phyloP scores from a whole-genome alignment of 2,888 invertebrate genomes.

The Iphiclides podalirius region DNA sequence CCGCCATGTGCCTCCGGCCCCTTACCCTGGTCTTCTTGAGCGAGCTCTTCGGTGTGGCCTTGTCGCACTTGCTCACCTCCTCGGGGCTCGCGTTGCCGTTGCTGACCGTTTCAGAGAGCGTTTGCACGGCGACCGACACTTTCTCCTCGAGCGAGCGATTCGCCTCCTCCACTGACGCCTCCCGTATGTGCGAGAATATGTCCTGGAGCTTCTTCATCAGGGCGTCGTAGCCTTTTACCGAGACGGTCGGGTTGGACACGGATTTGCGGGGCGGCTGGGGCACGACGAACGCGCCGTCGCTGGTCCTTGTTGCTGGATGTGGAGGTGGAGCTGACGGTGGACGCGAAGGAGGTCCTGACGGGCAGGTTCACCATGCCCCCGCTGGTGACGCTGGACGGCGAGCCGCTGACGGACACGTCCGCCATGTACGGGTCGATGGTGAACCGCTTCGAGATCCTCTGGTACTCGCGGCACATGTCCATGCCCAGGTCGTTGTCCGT shows the following conservation, averaged over 20 bases:
- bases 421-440: constrained; percentile 70
- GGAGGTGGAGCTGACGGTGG: constrained; percentile 65
- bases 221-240: constrained; percentile 68
- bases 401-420: constrained; percentile 65
- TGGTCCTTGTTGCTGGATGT: constrained; percentile 63
- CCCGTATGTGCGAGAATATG: constrained; percentile 63
- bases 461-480: constrained; percentile 73
- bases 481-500: constrained; percentile 69
- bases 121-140: constrained; percentile 64
- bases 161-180: constrained; percentile 53
- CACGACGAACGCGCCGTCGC: constrained; percentile 72
- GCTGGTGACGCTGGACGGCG: constrained; percentile 73
- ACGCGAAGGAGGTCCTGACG: constrained; percentile 66
- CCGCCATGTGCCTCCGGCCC: constrained; percentile 63
- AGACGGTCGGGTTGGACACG: constrained; percentile 55
- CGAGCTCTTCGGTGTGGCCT: constrained; percentile 75
- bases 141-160: constrained; percentile 62
- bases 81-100: constrained; percentile 72
- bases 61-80: constrained; percentile 61
- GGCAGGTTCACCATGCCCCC: constrained; percentile 65
- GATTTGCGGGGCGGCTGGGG: constrained; percentile 72
- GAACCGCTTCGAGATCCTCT: constrained; percentile 69
- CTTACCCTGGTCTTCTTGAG: constrained; percentile 69
- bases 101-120: constrained; percentile 53
- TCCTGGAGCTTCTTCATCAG: constrained; percentile 68